These are phyloP conservation scores for Spisula subtruncata DNA, from an alignment of 2,888 invertebrate genomes.

Conservation along the genomic window DNA sequence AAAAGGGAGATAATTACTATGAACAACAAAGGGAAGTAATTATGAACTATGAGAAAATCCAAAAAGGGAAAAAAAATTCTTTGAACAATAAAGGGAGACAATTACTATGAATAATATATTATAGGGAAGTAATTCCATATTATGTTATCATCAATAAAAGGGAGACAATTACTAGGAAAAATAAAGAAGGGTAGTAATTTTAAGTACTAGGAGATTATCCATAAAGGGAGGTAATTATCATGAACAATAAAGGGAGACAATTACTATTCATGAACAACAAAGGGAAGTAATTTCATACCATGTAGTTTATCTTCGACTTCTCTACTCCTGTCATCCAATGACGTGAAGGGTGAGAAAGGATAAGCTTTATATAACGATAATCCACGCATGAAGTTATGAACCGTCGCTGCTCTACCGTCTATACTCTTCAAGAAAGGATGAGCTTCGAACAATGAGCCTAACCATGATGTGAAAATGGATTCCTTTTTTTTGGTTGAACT, in stretches of 20 bases:
- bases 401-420: constrained; percentile 88
- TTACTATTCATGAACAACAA: neutral
- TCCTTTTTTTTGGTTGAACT: constrained; percentile 53
- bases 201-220: neutral
- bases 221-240: neutral
- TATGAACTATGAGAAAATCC: too few relatives aligned
- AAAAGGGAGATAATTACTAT: too few relatives aligned
- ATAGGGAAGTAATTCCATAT: too few relatives aligned
- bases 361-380: constrained; percentile 86
- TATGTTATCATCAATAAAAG: too few relatives aligned
- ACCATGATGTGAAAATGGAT: constrained; percentile 72
- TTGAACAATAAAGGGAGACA: too few relatives aligned
- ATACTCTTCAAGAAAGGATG: constrained; percentile 85
- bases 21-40: too few relatives aligned
- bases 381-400: constrained; percentile 88
- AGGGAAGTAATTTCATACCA: constrained; percentile 46
- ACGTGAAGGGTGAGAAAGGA: constrained; percentile 87
- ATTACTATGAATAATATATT: too few relatives aligned
- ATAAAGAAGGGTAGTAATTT: neutral
- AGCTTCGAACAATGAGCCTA: constrained; percentile 74
- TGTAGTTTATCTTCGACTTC: constrained; percentile 61
- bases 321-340: constrained; percentile 59
- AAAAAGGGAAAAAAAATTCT: too few relatives aligned
- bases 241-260: neutral
- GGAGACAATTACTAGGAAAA: too few relatives aligned